These are phyloP conservation scores for Thalassarche chlororhynchos DNA, from an alignment of 2,113 vertebrate genomes.

Conservation along the genomic window DNA sequence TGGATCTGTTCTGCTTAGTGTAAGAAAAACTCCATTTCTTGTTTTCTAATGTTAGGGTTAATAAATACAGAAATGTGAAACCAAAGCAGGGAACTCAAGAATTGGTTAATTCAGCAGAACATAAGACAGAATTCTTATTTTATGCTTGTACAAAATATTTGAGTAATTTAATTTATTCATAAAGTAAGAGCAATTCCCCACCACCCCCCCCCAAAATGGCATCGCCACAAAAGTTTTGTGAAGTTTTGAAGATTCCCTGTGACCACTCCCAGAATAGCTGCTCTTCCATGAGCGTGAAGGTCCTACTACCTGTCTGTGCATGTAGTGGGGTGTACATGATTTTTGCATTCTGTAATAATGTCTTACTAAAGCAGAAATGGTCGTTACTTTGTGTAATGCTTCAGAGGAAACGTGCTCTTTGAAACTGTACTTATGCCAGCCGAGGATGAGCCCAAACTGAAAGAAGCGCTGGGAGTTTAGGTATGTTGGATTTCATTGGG, in stretches of 20 bases:
- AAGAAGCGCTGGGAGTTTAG: not conserved
- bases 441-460: not conserved
- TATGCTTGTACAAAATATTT: not conserved
- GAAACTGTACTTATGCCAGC: not conserved
- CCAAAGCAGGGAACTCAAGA: not conserved
- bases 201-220: not conserved
- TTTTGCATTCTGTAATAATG: not conserved
- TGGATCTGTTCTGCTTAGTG: not conserved
- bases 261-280: not conserved
- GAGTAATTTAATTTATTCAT: not conserved
- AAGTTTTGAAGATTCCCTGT: not conserved
- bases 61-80: not conserved
- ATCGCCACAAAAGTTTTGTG: not conserved
- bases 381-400: not conserved
- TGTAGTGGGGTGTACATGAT: not conserved
- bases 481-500: not conserved
- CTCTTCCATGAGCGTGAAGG: not conserved
- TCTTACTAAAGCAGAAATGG: not conserved
- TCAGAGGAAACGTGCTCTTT: not conserved
- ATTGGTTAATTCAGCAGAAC: not conserved
- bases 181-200: not conserved
- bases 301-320: not conserved
- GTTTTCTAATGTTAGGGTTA: not conserved
- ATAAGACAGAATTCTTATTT: not conserved
- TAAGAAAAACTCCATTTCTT: not conserved